Percentiles rank a stretch among this genome's conserved stretches.
Evolutionary conservation across 2,797 vertebrate species (phyloP).

Genomic region (Oryzias sinensis): DNA sequence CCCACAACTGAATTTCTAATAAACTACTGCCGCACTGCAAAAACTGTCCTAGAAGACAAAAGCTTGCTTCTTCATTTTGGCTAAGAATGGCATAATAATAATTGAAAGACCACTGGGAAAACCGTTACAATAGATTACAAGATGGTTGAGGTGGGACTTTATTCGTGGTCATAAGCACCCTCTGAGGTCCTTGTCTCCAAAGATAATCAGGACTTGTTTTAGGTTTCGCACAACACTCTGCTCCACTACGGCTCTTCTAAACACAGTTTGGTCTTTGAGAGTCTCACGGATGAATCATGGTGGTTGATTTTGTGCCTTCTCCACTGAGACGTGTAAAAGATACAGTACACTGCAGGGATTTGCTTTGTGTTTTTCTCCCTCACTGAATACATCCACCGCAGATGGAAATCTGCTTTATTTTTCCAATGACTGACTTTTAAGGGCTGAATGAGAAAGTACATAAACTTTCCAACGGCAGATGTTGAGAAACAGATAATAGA

Average conservation of each 20-base stretch:
- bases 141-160: too few species aligned
- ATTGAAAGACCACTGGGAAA: too few species aligned
- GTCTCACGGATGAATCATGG: slow-evolving; percentile 33
- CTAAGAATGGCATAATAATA: too few species aligned
- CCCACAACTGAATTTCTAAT: too few species aligned
- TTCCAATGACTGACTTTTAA: slow-evolving; percentile 60
- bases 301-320: slow-evolving; percentile 22
- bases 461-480: slow-evolving; percentile 71
- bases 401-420: slow-evolving; percentile 62
- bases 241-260: slow-evolving; percentile 3
- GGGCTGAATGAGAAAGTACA: slow-evolving; percentile 55
- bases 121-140: too few species aligned
- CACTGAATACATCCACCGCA: slow-evolving; percentile 53
- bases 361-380: slow-evolving; percentile 42
- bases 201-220: slow-evolving; percentile 28
- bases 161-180: slow-evolving; percentile 34
- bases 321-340: slow-evolving; percentile 30
- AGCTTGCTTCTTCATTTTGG: too few species aligned
- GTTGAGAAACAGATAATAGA: slow-evolving; percentile 77
- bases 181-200: slow-evolving; percentile 37
- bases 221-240: slow-evolving; percentile 49
- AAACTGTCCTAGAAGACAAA: too few species aligned
- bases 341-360: slow-evolving; percentile 41
- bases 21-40: too few species aligned
- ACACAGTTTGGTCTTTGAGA: slow-evolving; percentile 20